Conservation (phyloP, 2,797 vertebrate genomes). For the Pantherophis alleghaniensis region DNA sequence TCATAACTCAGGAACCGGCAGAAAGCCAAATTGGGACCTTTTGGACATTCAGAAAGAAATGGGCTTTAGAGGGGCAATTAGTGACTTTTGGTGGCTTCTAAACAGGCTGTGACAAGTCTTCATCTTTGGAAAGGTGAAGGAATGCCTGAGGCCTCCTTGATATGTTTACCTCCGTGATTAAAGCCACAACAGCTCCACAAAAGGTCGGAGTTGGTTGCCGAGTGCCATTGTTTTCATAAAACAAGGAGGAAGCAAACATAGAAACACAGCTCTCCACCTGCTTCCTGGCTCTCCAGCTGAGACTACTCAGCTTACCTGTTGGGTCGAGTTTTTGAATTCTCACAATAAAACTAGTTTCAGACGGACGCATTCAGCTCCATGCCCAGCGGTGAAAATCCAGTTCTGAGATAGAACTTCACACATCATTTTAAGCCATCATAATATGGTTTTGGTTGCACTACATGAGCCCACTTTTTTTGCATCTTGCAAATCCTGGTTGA, state of each 20-base stretch:
- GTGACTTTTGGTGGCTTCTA: not conserved
- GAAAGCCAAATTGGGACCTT: not conserved
- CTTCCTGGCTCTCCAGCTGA: not conserved
- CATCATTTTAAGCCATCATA: not conserved
- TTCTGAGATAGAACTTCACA: not conserved
- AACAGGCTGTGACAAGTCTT: not conserved
- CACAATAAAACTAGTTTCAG: not conserved
- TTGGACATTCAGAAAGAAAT: not conserved
- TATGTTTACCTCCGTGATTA: conserved; percentile 55
- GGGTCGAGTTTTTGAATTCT: not conserved
- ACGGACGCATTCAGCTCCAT: not conserved
- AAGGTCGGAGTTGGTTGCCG: conserved; percentile 67
- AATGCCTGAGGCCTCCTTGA: conserved; percentile 54
- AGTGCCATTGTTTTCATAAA: conserved; percentile 60
- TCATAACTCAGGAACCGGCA: not conserved
- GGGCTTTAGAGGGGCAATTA: not conserved
- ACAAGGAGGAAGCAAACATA: not conserved
- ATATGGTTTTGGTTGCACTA: not conserved
- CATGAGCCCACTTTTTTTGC: not conserved
- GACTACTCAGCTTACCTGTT: not conserved
- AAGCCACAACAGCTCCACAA: conserved; percentile 53
- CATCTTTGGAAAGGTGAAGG: conserved; percentile 59
- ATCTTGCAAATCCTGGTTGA: not conserved
- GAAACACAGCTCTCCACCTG: not conserved
- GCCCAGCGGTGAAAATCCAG: not conserved